These are phyloP conservation scores for Symphodus melops DNA, from an alignment of 2,113 vertebrate species.

Conservation along the genomic window DNA sequence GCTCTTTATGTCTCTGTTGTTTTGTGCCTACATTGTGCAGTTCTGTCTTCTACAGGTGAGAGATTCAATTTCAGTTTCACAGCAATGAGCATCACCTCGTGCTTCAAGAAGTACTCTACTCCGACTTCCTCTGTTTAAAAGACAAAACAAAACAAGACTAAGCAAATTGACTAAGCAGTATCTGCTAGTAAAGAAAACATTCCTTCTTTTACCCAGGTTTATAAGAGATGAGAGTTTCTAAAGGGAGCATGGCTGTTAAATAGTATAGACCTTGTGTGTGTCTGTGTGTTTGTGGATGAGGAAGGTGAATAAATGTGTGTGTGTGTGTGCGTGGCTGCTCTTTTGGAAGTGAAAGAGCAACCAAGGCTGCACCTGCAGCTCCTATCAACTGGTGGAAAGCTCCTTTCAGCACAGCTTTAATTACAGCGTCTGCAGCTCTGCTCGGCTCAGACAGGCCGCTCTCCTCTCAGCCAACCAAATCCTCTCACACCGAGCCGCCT, in stretches of 20 bases:
- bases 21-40: too few species aligned
- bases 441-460: slow-evolving; percentile 55
- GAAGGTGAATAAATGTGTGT: not conserved
- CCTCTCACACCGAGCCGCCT: slow-evolving; percentile 59
- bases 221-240: slow-evolving; percentile 12
- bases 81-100: too few species aligned
- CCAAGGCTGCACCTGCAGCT: slow-evolving; percentile 75
- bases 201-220: not conserved
- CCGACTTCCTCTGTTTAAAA: not conserved
- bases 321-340: slow-evolving; percentile 21
- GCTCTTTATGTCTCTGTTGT: too few species aligned
- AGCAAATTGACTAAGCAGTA: not conserved
- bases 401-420: slow-evolving; percentile 77
- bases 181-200: not conserved
- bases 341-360: slow-evolving; percentile 63
- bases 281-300: not conserved
- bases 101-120: too few species aligned
- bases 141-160: not conserved
- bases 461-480: slow-evolving; percentile 60
- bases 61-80: too few species aligned
- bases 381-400: slow-evolving; percentile 70
- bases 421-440: slow-evolving; percentile 65
- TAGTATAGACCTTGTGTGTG: slow-evolving; percentile 16
- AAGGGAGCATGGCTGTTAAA: slow-evolving; percentile 2
- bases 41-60: too few species aligned